Evolutionary conservation across 2,888 invertebrate genomes (phyloP).

Genomic region (Calameuta idolon): DNA sequence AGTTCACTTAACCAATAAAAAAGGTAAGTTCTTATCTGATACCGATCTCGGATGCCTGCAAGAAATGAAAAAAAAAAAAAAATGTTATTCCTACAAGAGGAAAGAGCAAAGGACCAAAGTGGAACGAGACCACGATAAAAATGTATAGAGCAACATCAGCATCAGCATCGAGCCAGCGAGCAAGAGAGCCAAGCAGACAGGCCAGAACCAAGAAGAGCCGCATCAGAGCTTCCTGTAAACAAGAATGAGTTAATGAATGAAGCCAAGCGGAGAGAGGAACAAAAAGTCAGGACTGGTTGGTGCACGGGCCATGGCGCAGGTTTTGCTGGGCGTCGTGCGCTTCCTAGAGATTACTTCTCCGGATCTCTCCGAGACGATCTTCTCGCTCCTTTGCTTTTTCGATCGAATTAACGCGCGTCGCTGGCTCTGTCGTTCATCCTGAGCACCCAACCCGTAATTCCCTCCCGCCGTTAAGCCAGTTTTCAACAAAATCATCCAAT

Average conservation of each 20-base stretch:
- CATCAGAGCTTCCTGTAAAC: conserved; percentile 52
- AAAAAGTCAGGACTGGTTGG: conserved; percentile 43
- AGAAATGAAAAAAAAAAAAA: neutral
- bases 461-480: too few species aligned
- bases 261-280: conserved; percentile 32
- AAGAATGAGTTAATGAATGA: conserved; percentile 54
- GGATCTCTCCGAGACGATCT: conserved; percentile 21
- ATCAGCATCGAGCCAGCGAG: neutral
- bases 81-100: neutral
- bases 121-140: conserved; percentile 16
- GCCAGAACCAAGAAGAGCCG: conserved; percentile 32
- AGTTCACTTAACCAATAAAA: too few species aligned
- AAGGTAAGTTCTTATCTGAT: too few species aligned
- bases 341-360: conserved; percentile 25
- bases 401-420: conserved; percentile 34
- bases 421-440: conserved; percentile 21
- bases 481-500: too few species aligned
- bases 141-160: neutral
- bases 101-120: conserved; percentile 17
- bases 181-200: conserved; percentile 27
- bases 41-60: too few species aligned
- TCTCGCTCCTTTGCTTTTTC: conserved; percentile 20
- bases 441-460: neutral
- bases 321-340: conserved; percentile 30
- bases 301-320: conserved; percentile 24